Evolutionary conservation across 2,888 invertebrate species (phyloP).

Genomic region (Aproaerema taeniolella): DNA sequence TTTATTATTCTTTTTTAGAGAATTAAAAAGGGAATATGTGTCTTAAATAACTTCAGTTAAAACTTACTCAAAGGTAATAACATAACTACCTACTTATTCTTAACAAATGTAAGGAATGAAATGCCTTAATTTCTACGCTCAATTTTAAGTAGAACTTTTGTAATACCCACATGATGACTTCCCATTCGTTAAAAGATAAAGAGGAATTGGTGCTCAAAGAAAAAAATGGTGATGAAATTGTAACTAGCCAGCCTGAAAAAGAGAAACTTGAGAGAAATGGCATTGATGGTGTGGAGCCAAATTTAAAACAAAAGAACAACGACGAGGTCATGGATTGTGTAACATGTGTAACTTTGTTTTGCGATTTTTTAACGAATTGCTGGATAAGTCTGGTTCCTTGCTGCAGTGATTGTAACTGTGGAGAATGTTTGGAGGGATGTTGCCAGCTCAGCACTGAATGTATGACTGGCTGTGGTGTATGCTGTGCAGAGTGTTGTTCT

Average conservation of each 20-base stretch:
- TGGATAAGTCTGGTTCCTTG: conserved; percentile 13
- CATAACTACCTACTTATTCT: not conserved
- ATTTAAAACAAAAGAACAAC: not conserved
- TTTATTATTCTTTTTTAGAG: not conserved
- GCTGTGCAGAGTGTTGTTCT: conserved; percentile 18
- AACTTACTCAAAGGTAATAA: not conserved
- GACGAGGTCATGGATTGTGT: conserved; percentile 12
- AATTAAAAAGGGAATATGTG: not conserved
- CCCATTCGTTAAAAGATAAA: not conserved
- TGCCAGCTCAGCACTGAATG: too few relatives aligned
- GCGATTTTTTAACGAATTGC: conserved; percentile 13
- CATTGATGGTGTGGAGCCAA: conserved; percentile 4
- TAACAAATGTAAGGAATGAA: not conserved
- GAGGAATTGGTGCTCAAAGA: not conserved
- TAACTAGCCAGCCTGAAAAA: conserved; percentile 17
- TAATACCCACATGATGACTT: conserved; percentile 1
- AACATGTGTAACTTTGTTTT: conserved; percentile 10
- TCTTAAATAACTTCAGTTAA: not conserved
- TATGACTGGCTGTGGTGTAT: conserved; percentile 13
- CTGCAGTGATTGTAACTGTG: conserved; percentile 8
- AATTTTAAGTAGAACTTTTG: not conserved
- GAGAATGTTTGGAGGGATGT: not conserved
- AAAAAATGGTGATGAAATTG: conserved; percentile 4
- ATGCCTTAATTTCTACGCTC: not conserved
- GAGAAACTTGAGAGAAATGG: conserved; percentile 9